Evolutionary conservation across 2,888 invertebrate genomes (phyloP).

Genomic region (Camponotus fellah): DNA sequence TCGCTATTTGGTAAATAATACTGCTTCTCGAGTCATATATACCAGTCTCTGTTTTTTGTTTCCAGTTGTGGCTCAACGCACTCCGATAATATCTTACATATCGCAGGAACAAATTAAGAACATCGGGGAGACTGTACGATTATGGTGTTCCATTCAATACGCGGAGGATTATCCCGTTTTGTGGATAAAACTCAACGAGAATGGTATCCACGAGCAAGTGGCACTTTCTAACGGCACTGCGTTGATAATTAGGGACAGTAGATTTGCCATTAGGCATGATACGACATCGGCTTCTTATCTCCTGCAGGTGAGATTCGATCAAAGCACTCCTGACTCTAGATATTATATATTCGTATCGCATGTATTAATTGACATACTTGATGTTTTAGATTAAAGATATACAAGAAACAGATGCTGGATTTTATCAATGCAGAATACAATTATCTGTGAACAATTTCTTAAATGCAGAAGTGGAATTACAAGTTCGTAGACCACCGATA

Average conservation of each 20-base stretch:
- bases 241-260: slow-evolving; percentile 94
- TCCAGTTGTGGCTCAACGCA: slow-evolving; percentile 90
- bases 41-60: slow-evolving; percentile 71
- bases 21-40: background rate
- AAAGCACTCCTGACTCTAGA: background rate
- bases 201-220: slow-evolving; percentile 90
- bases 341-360: background rate
- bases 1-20: too few species aligned
- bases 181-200: slow-evolving; percentile 91
- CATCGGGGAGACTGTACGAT: slow-evolving; percentile 95
- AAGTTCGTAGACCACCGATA: slow-evolving; percentile 95
- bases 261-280: slow-evolving; percentile 94
- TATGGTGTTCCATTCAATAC: slow-evolving; percentile 96
- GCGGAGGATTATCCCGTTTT: slow-evolving; percentile 95
- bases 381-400: slow-evolving; percentile 93
- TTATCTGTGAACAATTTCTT: slow-evolving; percentile 93
- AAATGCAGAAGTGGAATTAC: slow-evolving; percentile 93
- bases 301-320: slow-evolving; percentile 87
- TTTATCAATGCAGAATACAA: slow-evolving; percentile 95
- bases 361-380: background rate
- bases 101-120: slow-evolving; percentile 97
- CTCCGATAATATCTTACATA: slow-evolving; percentile 96
- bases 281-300: slow-evolving; percentile 93
- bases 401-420: slow-evolving; percentile 96
- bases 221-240: slow-evolving; percentile 94